Conservation (phyloP, 1,140 invertebrate species). For the Nephotettix cincticeps region DNA sequence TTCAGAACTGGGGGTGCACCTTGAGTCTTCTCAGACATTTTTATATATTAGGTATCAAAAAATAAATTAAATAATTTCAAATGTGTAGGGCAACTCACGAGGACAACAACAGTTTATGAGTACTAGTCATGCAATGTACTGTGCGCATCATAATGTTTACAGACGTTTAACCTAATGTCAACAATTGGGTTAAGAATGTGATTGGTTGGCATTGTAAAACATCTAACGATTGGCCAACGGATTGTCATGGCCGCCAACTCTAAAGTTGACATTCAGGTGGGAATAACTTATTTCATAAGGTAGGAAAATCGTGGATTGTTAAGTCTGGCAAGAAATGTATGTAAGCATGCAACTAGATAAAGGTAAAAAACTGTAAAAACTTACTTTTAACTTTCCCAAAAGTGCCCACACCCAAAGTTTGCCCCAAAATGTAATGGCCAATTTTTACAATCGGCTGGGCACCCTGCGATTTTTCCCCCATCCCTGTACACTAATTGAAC, state of each 20-base stretch:
- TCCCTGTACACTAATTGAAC: background rate
- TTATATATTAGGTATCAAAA: no score
- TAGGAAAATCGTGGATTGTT: background rate
- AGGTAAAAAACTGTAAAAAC: slow-evolving; percentile 33
- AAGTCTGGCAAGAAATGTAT: background rate
- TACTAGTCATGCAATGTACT: no score
- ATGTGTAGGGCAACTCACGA: no score
- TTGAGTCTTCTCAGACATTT: slow-evolving; percentile 34
- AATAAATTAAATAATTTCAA: no score
- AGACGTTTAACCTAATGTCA: no score
- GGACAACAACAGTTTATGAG: no score
- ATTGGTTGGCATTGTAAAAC: no score
- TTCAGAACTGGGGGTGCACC: slow-evolving; percentile 76
- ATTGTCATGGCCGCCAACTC: background rate
- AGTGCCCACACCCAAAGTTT: slow-evolving; percentile 88
- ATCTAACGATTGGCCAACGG: background rate
- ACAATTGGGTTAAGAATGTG: no score
- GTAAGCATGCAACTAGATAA: slow-evolving; percentile 22
- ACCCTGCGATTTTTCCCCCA: slow-evolving; percentile 32
- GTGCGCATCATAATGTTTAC: no score
- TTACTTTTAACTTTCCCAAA: slow-evolving; percentile 94
- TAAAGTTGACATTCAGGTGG: background rate
- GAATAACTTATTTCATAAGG: background rate
- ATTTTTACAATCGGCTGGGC: slow-evolving; percentile 85
- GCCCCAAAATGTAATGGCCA: slow-evolving; percentile 87